Evolutionary conservation across 2,888 invertebrate species (phyloP), one percentile per base, ranked within the genome.

Genomic region (Spodoptera exigua): DNA sequence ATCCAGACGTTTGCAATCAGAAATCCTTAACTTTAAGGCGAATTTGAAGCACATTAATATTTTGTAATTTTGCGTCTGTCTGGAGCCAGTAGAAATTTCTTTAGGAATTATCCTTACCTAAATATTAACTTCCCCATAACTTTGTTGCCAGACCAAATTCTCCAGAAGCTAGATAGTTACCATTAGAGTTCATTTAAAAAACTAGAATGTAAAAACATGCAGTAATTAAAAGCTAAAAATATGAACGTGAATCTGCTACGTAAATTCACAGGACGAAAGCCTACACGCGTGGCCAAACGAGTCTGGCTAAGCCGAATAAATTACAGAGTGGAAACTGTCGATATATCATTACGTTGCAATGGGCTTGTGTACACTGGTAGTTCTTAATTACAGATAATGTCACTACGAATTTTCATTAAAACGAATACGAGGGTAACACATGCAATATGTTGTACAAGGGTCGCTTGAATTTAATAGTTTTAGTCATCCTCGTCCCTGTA

Each of bases 241-340:
- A 69, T 72, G 66, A 66, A 62, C 49, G 62, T 27, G 57, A 78
- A 80, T 73, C 70, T 74, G 75, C 80, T 76, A 69, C 46, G 57
- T 56, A 51, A 62, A 63, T 70, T 46, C 56, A 44, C 55, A 49
- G 61, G 55, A 77, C 73, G 68, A 67, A 27, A 40, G 45, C 54
- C 54, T 69, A 70, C 70, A 68, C 58, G 55, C 37, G 55, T 67
- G 63, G 49, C 21, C 16, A 21, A 13, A 18, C 43, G 43, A 47
- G 18, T 61, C 43, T 52, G 61, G 57, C 54, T 70, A 57, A 51
- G 27, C 47, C 16, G 43, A 61, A 65, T 48, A 52, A 41, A 67
- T 46, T 58, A 43, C 51, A 46, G 34, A 52, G 40, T 17, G 40
- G 18, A 14, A 17, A 18, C 12, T 52, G 40, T 48, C 44, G 17